Evolutionary conservation across 2,888 invertebrate genomes (phyloP).

Genomic region (Nomada hirtipes): DNA sequence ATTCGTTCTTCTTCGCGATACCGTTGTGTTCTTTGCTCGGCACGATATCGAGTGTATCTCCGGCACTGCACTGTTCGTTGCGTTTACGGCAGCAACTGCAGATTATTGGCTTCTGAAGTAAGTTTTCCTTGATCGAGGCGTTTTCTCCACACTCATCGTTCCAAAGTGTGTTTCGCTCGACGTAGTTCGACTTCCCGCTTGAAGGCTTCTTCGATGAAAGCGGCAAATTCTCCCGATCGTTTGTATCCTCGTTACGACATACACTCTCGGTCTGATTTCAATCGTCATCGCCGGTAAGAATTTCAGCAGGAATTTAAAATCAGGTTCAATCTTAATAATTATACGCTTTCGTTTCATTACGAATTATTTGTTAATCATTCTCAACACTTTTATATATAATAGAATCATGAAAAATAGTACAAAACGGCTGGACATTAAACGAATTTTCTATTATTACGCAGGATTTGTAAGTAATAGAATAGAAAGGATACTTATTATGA

Average conservation of each 20-base stretch:
- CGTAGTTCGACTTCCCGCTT: slow-evolving; percentile 26
- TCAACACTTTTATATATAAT: too few relatives aligned
- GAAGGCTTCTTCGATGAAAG: slow-evolving; percentile 40
- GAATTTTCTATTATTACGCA: too few relatives aligned
- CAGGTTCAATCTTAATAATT: neutral
- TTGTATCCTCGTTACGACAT: slow-evolving; percentile 36
- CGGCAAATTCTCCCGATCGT: slow-evolving; percentile 42
- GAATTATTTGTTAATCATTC: too few relatives aligned
- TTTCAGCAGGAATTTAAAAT: neutral
- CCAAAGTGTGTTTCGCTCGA: slow-evolving; percentile 24
- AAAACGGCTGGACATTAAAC: too few relatives aligned
- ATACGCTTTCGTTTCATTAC: too few relatives aligned
- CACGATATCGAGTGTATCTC: slow-evolving; percentile 57
- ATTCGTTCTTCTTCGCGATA: slow-evolving; percentile 28
- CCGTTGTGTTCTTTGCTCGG: slow-evolving; percentile 49
- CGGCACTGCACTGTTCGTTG: slow-evolving; percentile 58
- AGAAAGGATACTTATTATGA: too few relatives aligned
- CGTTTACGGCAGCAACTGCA: slow-evolving; percentile 64
- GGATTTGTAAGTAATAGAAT: too few relatives aligned
- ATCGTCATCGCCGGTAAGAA: neutral
- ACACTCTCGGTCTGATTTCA: slow-evolving; percentile 46
- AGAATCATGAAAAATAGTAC: too few relatives aligned
- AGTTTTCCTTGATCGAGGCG: slow-evolving; percentile 44
- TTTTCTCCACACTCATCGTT: slow-evolving; percentile 50
- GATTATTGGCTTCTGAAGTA: slow-evolving; percentile 52